Conservation (phyloP, 2,888 invertebrate species). For the Leucoma salicis region DNA sequence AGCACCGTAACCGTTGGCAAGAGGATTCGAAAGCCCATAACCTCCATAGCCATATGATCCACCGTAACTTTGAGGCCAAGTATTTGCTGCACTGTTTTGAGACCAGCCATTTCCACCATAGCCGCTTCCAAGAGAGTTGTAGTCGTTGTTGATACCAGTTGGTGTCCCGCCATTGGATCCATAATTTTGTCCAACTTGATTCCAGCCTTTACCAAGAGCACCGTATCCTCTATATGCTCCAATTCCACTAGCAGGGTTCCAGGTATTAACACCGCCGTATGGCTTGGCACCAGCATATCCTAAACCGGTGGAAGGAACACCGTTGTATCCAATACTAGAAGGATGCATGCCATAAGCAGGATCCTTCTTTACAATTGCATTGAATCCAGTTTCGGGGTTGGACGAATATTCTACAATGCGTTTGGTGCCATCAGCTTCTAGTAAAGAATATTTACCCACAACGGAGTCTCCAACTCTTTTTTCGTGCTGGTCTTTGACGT, state of each 20-base stretch:
- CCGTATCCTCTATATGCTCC: neutral
- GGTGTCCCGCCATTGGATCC: conserved; percentile 11
- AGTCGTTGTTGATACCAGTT: neutral
- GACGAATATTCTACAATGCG: conserved; percentile 84
- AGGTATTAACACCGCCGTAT: neutral
- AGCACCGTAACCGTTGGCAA: neutral
- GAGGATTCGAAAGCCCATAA: neutral
- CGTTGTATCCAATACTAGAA: conserved; percentile 51
- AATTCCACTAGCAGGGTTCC: neutral
- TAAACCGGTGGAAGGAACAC: conserved; percentile 5
- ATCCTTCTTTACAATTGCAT: conserved; percentile 79
- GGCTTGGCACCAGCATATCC: neutral
- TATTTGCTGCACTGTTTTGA: neutral
- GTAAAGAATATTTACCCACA: conserved; percentile 75
- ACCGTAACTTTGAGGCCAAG: neutral
- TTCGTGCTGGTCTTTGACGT: conserved; percentile 83
- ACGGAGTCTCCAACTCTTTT: conserved; percentile 85
- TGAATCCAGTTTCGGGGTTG: conserved; percentile 79
- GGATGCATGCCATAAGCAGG: conserved; percentile 45
- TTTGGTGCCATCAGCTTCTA: conserved; percentile 84
- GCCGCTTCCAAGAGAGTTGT: too few species aligned
- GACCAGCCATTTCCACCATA: conserved; percentile 4
- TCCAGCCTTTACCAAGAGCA: neutral
- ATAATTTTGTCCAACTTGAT: neutral
- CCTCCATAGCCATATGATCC: neutral